Base-by-base conservation (phyloP, 2,113 vertebrate genomes). In the Sterna hirundo region DNA sequence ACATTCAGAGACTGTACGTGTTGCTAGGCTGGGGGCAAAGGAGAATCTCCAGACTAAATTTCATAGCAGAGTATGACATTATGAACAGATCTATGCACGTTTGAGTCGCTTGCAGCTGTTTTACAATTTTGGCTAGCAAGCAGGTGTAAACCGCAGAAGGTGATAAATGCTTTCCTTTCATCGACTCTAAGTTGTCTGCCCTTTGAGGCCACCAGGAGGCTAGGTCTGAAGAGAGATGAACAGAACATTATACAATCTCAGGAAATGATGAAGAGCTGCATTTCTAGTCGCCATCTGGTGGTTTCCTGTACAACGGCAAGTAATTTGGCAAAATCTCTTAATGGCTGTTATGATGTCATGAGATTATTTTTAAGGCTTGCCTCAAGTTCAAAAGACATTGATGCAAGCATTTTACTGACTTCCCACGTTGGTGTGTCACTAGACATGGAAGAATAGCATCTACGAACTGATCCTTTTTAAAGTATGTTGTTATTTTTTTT, bases 251-350 rank as follows among this genome's bases (percentile, higher is more conserved):
- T 47, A 30, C 25, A 70, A 15, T 6, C 52, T 85, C 69, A 90
- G 72, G 75, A 86, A 94, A 90, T 80, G 58, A 94, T 71, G 69
- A 90, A 77, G 62, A 92, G 80, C 61, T 82, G 68, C 52, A 71
- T 91, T 97, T 97, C 52, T 40, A 38, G 79, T 91, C 90, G 85
- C 97, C 94, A 96, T 93, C 95, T 97, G 85, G 85, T 96, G 93
- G 95, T 66, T 89, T 93, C 55, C 55, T 44, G n/a, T 76, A 61
- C 86, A 93, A 92, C 2, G 12, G 69, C 93, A 97, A 27, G 72
- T n/a, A 66, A n/a, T 58, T 61, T 40, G 65, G 47, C 12, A 71
- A 92, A 52, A 69, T 75, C 21, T 79, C 49, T 55, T 54, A 36
- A 49, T 18, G 54, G 11, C 15, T 26, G 25, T 44, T 52, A 19